Conservation (phyloP, 2,888 invertebrate species). For the Heliconius sara region DNA sequence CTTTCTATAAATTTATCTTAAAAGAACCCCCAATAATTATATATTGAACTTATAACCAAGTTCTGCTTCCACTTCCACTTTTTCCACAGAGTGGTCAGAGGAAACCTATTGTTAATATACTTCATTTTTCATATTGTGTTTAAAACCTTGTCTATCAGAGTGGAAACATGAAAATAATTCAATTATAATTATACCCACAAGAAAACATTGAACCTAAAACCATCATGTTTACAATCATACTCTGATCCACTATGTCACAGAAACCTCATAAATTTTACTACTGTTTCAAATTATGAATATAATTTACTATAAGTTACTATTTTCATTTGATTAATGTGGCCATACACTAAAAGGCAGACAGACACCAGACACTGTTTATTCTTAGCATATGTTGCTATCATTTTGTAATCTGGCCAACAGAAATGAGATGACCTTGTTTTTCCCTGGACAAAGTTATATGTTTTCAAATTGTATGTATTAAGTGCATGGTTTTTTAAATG, state of each 20-base stretch:
- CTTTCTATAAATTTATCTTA: neutral
- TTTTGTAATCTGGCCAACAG: constrained; percentile 40
- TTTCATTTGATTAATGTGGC: neutral
- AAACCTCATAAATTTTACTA: neutral
- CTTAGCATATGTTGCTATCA: constrained; percentile 48
- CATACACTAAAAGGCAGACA: constrained; percentile 54
- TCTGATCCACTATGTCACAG: neutral
- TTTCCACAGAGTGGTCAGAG: too few relatives aligned
- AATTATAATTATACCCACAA: too few relatives aligned
- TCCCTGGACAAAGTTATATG: constrained; percentile 22
- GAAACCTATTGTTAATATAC: too few relatives aligned
- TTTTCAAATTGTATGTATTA: neutral
- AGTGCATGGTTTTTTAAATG: neutral
- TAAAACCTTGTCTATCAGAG: too few relatives aligned
- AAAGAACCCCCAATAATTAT: neutral
- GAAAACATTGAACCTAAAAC: neutral
- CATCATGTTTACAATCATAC: neutral
- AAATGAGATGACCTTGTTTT: constrained; percentile 38
- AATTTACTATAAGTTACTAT: neutral
- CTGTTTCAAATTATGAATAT: neutral
- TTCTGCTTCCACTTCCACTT: neutral
- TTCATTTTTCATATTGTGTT: too few relatives aligned
- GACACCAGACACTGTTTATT: constrained; percentile 63
- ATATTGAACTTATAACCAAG: neutral
- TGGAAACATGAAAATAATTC: too few relatives aligned